Evolutionary conservation across 1,140 invertebrate species (phyloP).

Genomic region (Mycetomoellerius zeteki): DNA sequence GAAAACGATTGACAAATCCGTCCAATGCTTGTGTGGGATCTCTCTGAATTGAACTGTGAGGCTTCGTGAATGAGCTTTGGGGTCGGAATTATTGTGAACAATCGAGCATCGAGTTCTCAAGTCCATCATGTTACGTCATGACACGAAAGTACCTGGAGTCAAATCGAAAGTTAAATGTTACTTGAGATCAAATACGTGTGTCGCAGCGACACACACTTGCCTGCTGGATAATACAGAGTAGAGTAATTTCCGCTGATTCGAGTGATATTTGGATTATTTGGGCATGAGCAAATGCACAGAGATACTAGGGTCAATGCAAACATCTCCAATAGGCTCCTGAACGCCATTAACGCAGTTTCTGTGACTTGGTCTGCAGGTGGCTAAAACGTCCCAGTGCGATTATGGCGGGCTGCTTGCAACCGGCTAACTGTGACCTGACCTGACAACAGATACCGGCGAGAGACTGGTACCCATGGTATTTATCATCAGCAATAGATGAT

Average conservation of each 20-base stretch:
- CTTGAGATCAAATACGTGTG: constrained; percentile 78
- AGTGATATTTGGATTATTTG: constrained; percentile 79
- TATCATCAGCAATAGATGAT: constrained; percentile 86
- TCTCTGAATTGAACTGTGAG: constrained; percentile 73
- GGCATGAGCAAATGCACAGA: constrained; percentile 84
- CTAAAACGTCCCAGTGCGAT: constrained; percentile 84
- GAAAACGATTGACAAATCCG: constrained; percentile 71
- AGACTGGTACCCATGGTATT: constrained; percentile 87
- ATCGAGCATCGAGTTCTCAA: constrained; percentile 78
- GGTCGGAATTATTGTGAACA: constrained; percentile 74
- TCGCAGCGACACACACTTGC: constrained; percentile 82
- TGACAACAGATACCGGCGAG: constrained; percentile 84
- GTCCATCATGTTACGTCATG: constrained; percentile 78
- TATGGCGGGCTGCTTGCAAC: constrained; percentile 83
- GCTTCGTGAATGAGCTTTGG: constrained; percentile 66
- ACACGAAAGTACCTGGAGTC: constrained; percentile 77
- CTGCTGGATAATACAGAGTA: constrained; percentile 84
- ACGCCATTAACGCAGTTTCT: constrained; percentile 87
- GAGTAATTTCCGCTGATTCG: constrained; percentile 80
- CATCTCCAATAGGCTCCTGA: constrained; percentile 79
- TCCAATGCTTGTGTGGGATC: constrained; percentile 73
- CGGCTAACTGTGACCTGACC: constrained; percentile 83
- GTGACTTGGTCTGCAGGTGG: constrained; percentile 87
- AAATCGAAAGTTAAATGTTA: constrained; percentile 80
- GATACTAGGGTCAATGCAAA: constrained; percentile 84